A percentile compares a stretch with the other conserved stretches of the same genome.
These are phyloP conservation scores for Parapsyche elsis DNA, from an alignment of 1,140 invertebrate genomes.

Conservation along the genomic window DNA sequence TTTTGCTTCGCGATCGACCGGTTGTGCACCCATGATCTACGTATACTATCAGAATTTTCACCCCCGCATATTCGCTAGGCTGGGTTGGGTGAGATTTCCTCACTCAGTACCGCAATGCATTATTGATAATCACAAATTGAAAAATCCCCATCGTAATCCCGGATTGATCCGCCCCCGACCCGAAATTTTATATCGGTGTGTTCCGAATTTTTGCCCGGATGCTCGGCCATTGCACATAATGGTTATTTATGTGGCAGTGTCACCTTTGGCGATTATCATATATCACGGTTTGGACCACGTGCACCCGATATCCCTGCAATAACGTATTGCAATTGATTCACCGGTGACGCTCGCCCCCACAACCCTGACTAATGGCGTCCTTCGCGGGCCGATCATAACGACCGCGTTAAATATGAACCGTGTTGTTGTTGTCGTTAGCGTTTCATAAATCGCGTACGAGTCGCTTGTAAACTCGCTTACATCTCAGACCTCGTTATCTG, in stretches of 20 bases:
- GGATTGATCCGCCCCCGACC: no score
- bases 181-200: not conserved
- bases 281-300: constrained; percentile 7
- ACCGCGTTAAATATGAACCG: not conserved
- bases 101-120: not conserved
- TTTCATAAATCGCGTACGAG: not conserved
- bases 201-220: not conserved
- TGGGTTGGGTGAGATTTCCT: not conserved
- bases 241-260: constrained; percentile 49
- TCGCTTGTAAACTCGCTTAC: no score
- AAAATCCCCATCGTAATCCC: no score
- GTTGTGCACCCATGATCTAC: no score
- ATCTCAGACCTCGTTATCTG: no score
- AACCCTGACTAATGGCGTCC: constrained; percentile 1
- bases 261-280: constrained; percentile 50
- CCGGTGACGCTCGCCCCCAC: constrained; percentile 13
- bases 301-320: not conserved
- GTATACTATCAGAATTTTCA: no score
- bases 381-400: not conserved
- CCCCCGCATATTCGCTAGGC: not conserved
- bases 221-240: constrained; percentile 35
- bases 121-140: not conserved
- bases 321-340: constrained; percentile 54
- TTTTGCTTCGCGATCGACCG: no score
- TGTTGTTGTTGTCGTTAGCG: not conserved